These are phyloP conservation scores for Auanema sp. DNA, from an alignment of 2,888 invertebrate genomes.

Conservation along the genomic window DNA sequence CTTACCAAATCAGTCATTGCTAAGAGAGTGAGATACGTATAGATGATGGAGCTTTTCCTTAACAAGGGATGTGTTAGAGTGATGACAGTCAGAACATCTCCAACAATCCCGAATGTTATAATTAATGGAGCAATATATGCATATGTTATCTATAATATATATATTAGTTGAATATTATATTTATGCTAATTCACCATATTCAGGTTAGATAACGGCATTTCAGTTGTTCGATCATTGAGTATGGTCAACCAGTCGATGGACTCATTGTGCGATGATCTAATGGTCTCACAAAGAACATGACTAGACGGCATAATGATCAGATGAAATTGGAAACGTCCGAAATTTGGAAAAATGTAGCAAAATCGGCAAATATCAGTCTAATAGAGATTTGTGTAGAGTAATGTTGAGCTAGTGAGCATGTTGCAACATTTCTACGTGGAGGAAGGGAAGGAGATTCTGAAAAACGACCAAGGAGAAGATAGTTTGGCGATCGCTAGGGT, in stretches of 20 bases:
- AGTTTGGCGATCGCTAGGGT: too few relatives aligned
- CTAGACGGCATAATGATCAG: constrained; percentile 5
- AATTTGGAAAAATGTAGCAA: too few relatives aligned
- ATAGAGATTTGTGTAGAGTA: too few relatives aligned
- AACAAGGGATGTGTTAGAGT: constrained; percentile 68
- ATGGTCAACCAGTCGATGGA: not conserved
- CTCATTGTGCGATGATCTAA: not conserved
- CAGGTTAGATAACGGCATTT: constrained; percentile 13
- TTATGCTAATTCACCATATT: constrained; percentile 14
- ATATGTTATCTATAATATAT: constrained; percentile 62
- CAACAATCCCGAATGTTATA: constrained; percentile 67
- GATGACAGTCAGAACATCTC: constrained; percentile 67
- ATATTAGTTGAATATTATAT: not conserved
- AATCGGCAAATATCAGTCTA: too few relatives aligned
- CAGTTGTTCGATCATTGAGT: constrained; percentile 2
- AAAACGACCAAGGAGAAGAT: too few relatives aligned
- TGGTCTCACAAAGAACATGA: constrained; percentile 4
- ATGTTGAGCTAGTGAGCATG: too few relatives aligned
- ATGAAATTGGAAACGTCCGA: too few relatives aligned
- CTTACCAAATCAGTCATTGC: constrained; percentile 51
- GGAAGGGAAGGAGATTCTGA: too few relatives aligned
- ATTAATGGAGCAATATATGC: constrained; percentile 67
- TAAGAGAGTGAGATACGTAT: constrained; percentile 62
- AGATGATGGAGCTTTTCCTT: constrained; percentile 66
- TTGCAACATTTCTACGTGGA: too few relatives aligned